These are phyloP conservation scores for Drosophila ambigua DNA, from an alignment of 1,140 invertebrate genomes.

Conservation along the genomic window DNA sequence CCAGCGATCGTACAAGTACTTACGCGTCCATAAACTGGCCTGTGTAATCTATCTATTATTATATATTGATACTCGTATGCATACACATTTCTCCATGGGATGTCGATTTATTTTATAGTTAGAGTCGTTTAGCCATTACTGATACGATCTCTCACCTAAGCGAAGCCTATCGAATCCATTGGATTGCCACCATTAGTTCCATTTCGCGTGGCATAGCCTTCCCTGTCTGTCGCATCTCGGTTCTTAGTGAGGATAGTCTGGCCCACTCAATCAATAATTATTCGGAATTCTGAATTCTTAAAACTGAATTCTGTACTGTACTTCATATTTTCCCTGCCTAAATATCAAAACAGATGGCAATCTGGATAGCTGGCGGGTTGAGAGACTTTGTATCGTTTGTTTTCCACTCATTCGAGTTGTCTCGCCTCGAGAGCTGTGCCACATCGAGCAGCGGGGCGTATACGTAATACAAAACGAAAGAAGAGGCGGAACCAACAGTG, in stretches of 20 bases:
- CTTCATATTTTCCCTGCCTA: conserved; percentile 20
- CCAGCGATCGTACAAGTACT: conserved; percentile 1
- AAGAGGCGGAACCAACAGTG: conserved; percentile 1
- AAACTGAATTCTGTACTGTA: no score
- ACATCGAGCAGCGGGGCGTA: conserved; percentile 59
- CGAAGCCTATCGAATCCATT: conserved; percentile 1
- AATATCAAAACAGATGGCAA: conserved; percentile 45
- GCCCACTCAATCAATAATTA: background rate
- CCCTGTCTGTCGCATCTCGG: background rate
- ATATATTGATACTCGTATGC: background rate
- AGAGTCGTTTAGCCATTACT: background rate
- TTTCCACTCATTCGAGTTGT: background rate
- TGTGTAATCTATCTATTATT: background rate
- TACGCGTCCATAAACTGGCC: background rate
- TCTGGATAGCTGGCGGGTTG: background rate
- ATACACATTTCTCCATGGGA: background rate
- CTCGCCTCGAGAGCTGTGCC: conserved; percentile 47
- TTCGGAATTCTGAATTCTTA: background rate
- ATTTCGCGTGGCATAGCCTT: conserved; percentile 5
- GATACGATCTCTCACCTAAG: no score
- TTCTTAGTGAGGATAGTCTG: background rate
- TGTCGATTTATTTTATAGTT: conserved; percentile 1
- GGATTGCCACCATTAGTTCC: conserved; percentile 30
- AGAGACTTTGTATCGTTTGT: no score
- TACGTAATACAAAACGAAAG: conserved; percentile 56